Conservation (phyloP, 2,113 vertebrate genomes). For the Limnothrissa miodon region DNA sequence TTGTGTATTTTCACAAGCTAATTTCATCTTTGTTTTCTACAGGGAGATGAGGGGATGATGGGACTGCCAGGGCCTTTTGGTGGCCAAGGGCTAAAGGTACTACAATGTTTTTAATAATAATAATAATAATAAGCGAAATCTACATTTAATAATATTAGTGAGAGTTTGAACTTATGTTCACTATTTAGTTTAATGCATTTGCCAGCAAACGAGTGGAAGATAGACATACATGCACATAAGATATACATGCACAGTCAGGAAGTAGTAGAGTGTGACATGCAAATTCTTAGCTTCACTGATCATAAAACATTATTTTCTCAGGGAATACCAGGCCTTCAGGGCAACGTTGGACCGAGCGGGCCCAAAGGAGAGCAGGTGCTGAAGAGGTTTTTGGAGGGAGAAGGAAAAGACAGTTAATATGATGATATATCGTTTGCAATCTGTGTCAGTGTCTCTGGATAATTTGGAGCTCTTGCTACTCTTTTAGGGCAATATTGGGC, state of each 20-base stretch:
- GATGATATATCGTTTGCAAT: not conserved
- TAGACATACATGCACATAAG: not conserved
- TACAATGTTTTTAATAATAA: not conserved
- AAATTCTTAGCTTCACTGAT: not conserved
- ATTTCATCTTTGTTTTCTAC: constrained; percentile 23
- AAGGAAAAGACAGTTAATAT: not conserved
- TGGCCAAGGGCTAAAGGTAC: constrained; percentile 74
- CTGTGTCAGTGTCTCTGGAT: not conserved
- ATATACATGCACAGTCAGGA: not conserved
- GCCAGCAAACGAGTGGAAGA: not conserved
- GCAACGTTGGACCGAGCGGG: constrained; percentile 60
- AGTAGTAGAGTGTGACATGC: not conserved
- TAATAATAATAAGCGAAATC: not conserved
- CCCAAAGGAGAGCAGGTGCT: constrained; percentile 78
- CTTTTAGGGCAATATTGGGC: constrained; percentile 70
- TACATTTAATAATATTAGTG: not conserved
- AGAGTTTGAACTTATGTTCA: not conserved
- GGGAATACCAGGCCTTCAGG: constrained; percentile 67
- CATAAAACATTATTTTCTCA: constrained; percentile 46
- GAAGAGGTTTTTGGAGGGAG: not conserved
- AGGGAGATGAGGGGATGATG: constrained; percentile 69
- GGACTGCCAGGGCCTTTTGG: constrained; percentile 69
- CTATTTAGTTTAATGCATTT: too few species aligned
- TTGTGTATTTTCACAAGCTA: not conserved
- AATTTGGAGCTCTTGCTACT: constrained; percentile 24